Conservation (phyloP, 2,113 vertebrate species). For the Esox niger region DNA sequence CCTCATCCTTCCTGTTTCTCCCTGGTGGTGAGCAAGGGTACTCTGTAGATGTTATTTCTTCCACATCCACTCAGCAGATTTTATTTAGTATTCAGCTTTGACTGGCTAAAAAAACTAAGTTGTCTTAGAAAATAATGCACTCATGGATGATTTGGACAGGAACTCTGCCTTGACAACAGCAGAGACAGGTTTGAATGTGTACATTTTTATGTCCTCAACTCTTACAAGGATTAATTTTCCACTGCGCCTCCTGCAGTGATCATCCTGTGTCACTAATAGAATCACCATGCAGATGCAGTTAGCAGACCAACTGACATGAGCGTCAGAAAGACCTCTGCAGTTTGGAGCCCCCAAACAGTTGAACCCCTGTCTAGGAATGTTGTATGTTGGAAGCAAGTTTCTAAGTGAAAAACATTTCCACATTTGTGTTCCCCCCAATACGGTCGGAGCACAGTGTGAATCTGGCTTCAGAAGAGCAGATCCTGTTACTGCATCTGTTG, state of each 20-base stretch:
- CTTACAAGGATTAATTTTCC: not conserved
- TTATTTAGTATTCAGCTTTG: conserved; percentile 1
- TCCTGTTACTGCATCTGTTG: conserved; percentile 28
- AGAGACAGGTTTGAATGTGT: no score
- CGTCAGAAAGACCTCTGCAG: no score
- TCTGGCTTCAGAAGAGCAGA: conserved; percentile 15
- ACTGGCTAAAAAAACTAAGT: not conserved
- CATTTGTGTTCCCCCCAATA: not conserved
- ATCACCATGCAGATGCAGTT: conserved; percentile 9
- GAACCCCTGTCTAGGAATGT: conserved; percentile 21
- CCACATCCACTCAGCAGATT: conserved; percentile 23
- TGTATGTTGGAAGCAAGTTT: conserved; percentile 5
- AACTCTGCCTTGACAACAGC: no score
- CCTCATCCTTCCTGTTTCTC: no score
- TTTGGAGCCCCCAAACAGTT: not conserved
- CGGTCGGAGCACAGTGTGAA: not conserved
- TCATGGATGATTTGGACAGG: no score
- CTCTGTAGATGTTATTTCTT: conserved; percentile 23
- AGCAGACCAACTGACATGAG: no score
- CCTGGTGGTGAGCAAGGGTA: no score
- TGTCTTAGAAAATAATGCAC: no score
- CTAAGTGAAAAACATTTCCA: not conserved
- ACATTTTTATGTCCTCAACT: no score
- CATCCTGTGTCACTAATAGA: not conserved
- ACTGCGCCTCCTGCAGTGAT: not conserved